Conservation (phyloP, 2,888 invertebrate species). For the Graphium colonna region DNA sequence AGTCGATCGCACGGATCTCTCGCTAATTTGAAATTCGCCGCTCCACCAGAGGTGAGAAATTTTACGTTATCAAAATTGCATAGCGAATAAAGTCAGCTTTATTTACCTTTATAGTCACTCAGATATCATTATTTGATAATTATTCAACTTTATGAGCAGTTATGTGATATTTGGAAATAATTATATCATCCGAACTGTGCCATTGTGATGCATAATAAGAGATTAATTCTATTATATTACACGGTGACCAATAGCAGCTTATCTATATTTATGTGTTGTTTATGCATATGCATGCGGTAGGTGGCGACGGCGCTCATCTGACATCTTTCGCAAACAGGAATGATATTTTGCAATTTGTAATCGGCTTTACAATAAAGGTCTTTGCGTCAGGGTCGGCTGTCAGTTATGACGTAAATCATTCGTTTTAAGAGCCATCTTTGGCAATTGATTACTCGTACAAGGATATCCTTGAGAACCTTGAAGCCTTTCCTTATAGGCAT, state of each 20-base stretch:
- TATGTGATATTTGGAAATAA: not conserved
- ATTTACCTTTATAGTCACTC: too few species aligned
- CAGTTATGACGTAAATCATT: conserved; percentile 11
- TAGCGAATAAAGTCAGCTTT: too few species aligned
- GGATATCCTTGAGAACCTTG: not conserved
- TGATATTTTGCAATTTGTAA: conserved; percentile 15
- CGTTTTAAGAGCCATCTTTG: conserved; percentile 9
- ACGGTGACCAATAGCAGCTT: not conserved
- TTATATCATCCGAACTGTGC: not conserved
- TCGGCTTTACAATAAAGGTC: conserved; percentile 14
- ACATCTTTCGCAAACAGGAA: conserved; percentile 8
- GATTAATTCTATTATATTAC: not conserved
- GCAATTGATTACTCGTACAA: not conserved
- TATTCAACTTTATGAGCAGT: not conserved
- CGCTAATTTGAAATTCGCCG: conserved; percentile 93
- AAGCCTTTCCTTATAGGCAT: too few species aligned
- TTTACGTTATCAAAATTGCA: too few species aligned
- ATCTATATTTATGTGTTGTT: conserved; percentile 14
- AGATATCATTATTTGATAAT: too few species aligned
- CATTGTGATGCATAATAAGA: not conserved
- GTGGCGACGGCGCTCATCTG: not conserved
- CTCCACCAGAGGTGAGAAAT: conserved; percentile 80
- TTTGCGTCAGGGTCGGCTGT: conserved; percentile 14
- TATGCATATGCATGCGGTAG: not conserved
- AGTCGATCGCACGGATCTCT: conserved; percentile 95